Conservation (phyloP, 2,113 vertebrate genomes). For the Albula goreensis region DNA sequence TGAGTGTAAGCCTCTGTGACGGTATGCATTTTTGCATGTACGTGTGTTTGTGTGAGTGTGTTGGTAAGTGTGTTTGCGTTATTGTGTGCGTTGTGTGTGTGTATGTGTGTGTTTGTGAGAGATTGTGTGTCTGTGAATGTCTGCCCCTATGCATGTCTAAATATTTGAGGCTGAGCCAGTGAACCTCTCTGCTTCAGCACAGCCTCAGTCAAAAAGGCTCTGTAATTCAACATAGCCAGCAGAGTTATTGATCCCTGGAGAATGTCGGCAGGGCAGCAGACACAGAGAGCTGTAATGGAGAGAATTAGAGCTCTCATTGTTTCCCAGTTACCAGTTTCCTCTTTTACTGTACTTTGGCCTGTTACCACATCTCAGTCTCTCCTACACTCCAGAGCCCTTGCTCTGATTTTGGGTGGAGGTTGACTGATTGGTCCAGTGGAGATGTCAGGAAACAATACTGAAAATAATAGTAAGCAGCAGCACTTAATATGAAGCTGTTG, state of each 20-base stretch:
- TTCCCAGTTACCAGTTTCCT: background rate
- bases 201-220: background rate
- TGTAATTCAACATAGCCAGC: background rate
- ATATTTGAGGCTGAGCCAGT: background rate
- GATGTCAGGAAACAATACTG: background rate
- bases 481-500: background rate
- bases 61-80: background rate
- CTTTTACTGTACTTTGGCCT: background rate
- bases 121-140: background rate
- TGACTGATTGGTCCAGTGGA: background rate
- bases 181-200: background rate
- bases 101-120: background rate
- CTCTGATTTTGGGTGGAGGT: background rate
- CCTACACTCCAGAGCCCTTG: background rate
- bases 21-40: background rate
- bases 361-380: background rate
- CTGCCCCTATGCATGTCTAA: background rate
- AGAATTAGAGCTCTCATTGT: background rate
- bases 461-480: background rate
- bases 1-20: background rate
- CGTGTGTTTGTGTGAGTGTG: conserved; percentile 8
- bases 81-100: background rate
- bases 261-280: background rate
- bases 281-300: background rate
- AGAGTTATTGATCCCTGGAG: too few species aligned